Evolutionary conservation across 2,113 vertebrate species (phyloP), one percentile per base, ranked within the genome.

Genomic region (Murina feae): DNA sequence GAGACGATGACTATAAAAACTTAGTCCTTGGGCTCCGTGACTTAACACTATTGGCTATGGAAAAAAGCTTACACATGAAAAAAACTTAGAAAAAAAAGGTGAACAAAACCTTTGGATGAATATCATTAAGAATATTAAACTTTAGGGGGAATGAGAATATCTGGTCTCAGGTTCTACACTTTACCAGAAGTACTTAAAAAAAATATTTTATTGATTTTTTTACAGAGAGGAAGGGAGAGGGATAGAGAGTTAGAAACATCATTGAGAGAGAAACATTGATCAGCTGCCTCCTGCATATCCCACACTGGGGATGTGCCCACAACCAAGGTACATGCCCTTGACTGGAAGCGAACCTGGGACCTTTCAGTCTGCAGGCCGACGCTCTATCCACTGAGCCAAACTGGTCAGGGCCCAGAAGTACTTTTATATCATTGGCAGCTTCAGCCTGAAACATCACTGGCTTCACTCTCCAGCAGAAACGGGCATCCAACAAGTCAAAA

Each of bases 381-480:
- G n/a, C n/a, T n/a, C n/a, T n/a, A n/a, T n/a, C n/a, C n/a, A n/a
- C n/a, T n/a, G n/a, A n/a, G n/a, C n/a, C n/a, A n/a, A n/a, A n/a
- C n/a, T n/a, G n/a, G n/a, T n/a, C n/a, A n/a, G n/a, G n/a, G n/a
- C n/a, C 97, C 97, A 97, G 98, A 98, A 98, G 98, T 97, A 97
- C 97, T 98, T 98, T 98, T 98, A 98, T 98, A 97, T 98, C 98
- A 98, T 98, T 98, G 98, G 98, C 98, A 98, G 97, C 97, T 97
- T 98, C 96, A 14, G 63, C 94, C 96, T 0, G 23, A 97, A 97
- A 98, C 98, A 98, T 99, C 98, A 98, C 99, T 98, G 98, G 98
- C 99, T 99, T 98, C 98, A 98, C 98, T 99, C 98, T 98, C 97
- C 96, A 95, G 98, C 87, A 94, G 97, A 97, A 74, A 30, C 97